These are phyloP conservation scores for Apotomis turbidana DNA, from an alignment of 2,888 invertebrate genomes.

Conservation along the genomic window DNA sequence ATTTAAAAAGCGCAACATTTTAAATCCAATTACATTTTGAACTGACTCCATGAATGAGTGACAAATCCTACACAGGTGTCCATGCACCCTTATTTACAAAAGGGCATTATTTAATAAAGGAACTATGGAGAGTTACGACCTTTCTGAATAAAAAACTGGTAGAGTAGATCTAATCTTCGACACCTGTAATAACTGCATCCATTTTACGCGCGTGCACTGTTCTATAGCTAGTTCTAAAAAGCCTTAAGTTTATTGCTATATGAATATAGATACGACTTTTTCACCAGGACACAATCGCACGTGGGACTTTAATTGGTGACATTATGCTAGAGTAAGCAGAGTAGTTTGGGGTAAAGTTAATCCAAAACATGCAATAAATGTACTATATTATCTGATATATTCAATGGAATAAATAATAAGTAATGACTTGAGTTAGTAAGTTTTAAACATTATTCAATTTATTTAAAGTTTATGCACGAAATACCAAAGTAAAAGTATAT, in stretches of 20 bases:
- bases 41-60: slow-evolving; percentile 40
- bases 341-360: not conserved
- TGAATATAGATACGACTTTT: not conserved
- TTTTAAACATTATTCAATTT: too few relatives aligned
- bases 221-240: not conserved
- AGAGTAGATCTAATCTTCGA: not conserved
- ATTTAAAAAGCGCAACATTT: slow-evolving; percentile 50
- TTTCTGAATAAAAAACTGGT: not conserved
- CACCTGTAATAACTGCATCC: slow-evolving; percentile 23
- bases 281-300: not conserved
- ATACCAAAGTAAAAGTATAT: too few relatives aligned
- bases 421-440: too few relatives aligned
- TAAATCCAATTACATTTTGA: slow-evolving; percentile 46
- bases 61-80: slow-evolving; percentile 49
- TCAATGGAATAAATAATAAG: too few relatives aligned
- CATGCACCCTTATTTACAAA: slow-evolving; percentile 1
- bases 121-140: not conserved
- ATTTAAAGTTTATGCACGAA: too few relatives aligned
- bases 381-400: too few relatives aligned
- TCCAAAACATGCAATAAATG: not conserved
- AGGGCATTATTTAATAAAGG: not conserved
- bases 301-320: not conserved
- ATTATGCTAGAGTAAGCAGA: not conserved
- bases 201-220: slow-evolving; percentile 5
- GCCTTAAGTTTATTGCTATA: not conserved